phyloP scores from a whole-genome alignment of 2,797 vertebrate genomes.

The Lerista edwardsae region DNA sequence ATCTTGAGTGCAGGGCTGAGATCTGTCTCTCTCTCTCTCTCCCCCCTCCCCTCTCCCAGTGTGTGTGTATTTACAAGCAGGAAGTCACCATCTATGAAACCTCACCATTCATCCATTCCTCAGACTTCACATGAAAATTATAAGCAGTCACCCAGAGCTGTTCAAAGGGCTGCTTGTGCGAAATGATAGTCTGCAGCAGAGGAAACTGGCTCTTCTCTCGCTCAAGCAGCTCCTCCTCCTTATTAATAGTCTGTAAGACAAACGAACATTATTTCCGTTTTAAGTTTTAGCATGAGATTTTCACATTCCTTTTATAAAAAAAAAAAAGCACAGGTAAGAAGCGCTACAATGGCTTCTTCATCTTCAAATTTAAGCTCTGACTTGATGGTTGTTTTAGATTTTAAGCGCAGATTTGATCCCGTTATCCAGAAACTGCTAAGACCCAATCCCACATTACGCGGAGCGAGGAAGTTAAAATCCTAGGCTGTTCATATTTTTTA shows the following conservation, averaged over 20 bases:
- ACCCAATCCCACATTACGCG: too few species aligned
- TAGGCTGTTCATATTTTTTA: too few species aligned
- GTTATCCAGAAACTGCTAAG: background rate
- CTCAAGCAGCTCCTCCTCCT: slow-evolving; percentile 86
- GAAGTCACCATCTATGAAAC: background rate
- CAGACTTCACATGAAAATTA: slow-evolving; percentile 84
- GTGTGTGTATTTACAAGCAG: background rate
- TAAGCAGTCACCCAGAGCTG: slow-evolving; percentile 89
- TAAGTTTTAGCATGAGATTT: background rate
- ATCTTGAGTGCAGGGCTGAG: too few species aligned
- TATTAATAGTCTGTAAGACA: slow-evolving; percentile 84
- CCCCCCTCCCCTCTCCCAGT: too few species aligned
- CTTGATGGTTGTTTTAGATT: background rate
- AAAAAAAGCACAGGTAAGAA: background rate
- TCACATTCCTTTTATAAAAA: too few species aligned
- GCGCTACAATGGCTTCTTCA: background rate
- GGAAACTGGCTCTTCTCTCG: slow-evolving; percentile 85
- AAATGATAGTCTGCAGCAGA: slow-evolving; percentile 81
- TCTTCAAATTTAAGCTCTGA: background rate
- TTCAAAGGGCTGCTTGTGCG: slow-evolving; percentile 85
- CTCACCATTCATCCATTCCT: slow-evolving; percentile 91
- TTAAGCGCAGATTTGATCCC: too few species aligned
- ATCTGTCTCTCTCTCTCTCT: too few species aligned
- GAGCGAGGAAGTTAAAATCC: too few species aligned
- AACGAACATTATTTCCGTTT: background rate